Evolutionary conservation across 2,797 vertebrate species (phyloP).

Genomic region (Molossus molossus): DNA sequence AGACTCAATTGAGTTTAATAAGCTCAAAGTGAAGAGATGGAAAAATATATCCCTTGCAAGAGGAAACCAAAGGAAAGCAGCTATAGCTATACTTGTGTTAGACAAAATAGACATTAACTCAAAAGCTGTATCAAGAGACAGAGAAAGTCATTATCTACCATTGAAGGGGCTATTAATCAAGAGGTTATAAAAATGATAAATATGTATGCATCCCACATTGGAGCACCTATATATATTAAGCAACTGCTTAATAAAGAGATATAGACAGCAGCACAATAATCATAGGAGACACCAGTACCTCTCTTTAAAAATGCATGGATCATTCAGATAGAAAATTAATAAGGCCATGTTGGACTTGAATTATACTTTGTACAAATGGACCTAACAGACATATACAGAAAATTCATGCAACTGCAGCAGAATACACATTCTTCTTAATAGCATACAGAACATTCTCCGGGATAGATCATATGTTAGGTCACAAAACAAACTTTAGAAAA

Average conservation of each 20-base stretch:
- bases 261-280: background rate
- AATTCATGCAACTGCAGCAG: background rate
- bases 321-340: background rate
- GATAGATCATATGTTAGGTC: background rate
- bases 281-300: background rate
- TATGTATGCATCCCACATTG: background rate
- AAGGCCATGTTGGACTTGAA: background rate
- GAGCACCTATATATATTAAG: background rate
- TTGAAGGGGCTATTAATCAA: background rate
- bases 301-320: background rate
- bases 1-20: background rate
- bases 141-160: background rate
- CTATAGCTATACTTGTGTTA: background rate
- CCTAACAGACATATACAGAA: background rate
- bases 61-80: background rate
- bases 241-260: background rate
- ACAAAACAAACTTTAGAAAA: background rate
- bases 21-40: background rate
- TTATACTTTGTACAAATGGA: background rate
- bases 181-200: background rate
- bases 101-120: background rate
- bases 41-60: background rate
- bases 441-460: background rate
- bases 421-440: background rate
- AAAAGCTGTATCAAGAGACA: background rate